These are phyloP conservation scores for Daktulosphaira vitifoliae DNA, from an alignment of 1,140 invertebrate species.

Conservation along the genomic window DNA sequence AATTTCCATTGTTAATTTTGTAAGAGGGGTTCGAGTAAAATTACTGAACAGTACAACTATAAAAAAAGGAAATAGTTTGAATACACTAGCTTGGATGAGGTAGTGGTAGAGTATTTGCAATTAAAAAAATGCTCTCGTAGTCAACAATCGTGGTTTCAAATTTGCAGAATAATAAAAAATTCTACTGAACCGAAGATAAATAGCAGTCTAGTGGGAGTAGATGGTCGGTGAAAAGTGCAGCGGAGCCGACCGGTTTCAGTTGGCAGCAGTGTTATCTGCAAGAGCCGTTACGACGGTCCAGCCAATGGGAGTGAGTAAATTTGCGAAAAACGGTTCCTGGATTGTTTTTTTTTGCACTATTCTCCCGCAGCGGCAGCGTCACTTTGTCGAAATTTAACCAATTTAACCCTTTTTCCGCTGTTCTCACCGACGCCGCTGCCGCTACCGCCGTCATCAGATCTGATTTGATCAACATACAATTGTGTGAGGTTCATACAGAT, in stretches of 20 bases:
- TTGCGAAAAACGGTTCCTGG: conserved; percentile 32
- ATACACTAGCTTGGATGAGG: no score
- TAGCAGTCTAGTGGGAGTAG: background rate
- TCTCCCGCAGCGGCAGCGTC: conserved; percentile 12
- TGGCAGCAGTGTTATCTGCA: conserved; percentile 20
- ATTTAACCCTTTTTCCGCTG: conserved; percentile 23
- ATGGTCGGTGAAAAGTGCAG: background rate
- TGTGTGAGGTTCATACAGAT: no score
- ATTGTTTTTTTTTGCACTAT: conserved; percentile 21
- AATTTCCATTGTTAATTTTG: no score
- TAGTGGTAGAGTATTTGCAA: background rate
- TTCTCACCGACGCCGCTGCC: background rate
- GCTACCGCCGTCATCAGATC: background rate
- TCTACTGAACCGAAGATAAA: background rate
- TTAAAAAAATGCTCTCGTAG: conserved; percentile 17
- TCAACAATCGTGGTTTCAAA: conserved; percentile 27
- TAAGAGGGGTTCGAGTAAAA: no score
- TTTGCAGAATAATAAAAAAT: conserved; percentile 1
- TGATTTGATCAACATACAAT: no score
- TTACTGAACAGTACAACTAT: no score
- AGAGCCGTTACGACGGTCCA: conserved; percentile 26
- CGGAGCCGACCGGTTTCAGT: conserved; percentile 19
- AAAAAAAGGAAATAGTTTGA: no score
- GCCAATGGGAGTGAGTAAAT: conserved; percentile 11
- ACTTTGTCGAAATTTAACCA: conserved; percentile 3